Conservation (phyloP, 1,140 invertebrate genomes). For the Marisa cornuarietis region DNA sequence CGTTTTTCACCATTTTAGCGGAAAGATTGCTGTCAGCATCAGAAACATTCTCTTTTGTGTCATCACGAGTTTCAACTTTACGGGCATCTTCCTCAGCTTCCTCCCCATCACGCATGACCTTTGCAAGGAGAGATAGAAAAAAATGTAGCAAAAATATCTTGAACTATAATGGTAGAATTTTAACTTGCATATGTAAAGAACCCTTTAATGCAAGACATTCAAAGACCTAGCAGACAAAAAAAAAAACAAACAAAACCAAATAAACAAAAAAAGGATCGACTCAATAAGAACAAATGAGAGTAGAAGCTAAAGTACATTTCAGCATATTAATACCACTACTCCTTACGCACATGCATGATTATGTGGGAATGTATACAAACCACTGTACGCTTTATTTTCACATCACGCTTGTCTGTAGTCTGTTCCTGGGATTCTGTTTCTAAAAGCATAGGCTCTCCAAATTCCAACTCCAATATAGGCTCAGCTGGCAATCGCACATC, state of each 20-base stretch:
- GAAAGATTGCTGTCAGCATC: slow-evolving; percentile 13
- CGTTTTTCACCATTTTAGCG: background rate
- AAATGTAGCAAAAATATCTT: background rate
- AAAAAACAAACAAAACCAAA: too few relatives aligned
- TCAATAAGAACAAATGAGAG: too few relatives aligned
- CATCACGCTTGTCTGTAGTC: slow-evolving; percentile 40
- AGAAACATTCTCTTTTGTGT: background rate
- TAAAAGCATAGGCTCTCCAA: slow-evolving; percentile 46
- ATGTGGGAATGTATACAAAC: slow-evolving; percentile 18
- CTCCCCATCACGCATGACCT: slow-evolving; percentile 23
- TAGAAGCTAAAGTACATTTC: too few relatives aligned
- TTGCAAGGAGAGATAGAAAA: background rate
- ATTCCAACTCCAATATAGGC: slow-evolving; percentile 50
- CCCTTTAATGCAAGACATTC: too few relatives aligned
- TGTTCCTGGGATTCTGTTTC: slow-evolving; percentile 38
- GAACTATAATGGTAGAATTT: background rate
- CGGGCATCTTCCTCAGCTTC: slow-evolving; percentile 27
- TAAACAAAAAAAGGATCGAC: too few relatives aligned
- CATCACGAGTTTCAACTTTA: slow-evolving; percentile 15
- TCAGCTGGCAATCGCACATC: slow-evolving; percentile 61
- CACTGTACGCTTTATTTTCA: slow-evolving; percentile 53
- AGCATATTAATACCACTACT: too few relatives aligned
- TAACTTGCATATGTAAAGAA: too few relatives aligned
- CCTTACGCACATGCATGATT: too few relatives aligned
- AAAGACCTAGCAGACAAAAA: too few relatives aligned